These are phyloP conservation scores for Myotis pilosus DNA, from an alignment of 2,797 vertebrate genomes.

Conservation along the genomic window DNA sequence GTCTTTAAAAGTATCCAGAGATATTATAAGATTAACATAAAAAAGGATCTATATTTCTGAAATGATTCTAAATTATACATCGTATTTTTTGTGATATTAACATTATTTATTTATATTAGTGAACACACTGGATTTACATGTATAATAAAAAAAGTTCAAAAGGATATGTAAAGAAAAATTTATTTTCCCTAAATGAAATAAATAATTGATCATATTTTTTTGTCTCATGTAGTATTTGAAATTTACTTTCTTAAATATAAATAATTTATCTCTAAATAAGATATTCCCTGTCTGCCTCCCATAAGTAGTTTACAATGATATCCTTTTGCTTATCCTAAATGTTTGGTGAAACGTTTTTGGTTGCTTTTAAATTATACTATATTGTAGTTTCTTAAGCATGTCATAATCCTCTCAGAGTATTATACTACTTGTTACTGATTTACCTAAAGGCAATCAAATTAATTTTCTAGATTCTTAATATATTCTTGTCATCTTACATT, in stretches of 20 bases:
- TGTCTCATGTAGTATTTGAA: conserved; percentile 55
- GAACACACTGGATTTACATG: conserved; percentile 52
- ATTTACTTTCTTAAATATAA: conserved; percentile 37
- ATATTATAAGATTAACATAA: neutral
- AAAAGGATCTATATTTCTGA: conserved; percentile 39
- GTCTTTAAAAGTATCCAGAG: conserved; percentile 21
- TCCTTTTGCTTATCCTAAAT: neutral
- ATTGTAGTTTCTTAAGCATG: neutral
- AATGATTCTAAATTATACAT: conserved; percentile 48
- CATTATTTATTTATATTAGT: conserved; percentile 55
- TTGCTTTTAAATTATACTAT: conserved; percentile 24
- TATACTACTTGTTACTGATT: neutral
- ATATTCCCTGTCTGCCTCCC: neutral
- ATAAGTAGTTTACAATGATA: neutral
- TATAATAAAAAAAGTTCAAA: conserved; percentile 37
- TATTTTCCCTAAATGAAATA: conserved; percentile 68
- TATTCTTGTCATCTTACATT: neutral
- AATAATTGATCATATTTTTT: conserved; percentile 41
- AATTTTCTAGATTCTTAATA: conserved; percentile 10
- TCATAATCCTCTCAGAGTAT: neutral
- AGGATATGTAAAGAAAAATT: conserved; percentile 53
- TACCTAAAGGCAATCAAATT: neutral
- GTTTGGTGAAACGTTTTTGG: neutral
- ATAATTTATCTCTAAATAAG: conserved; percentile 34
- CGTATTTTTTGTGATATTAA: conserved; percentile 58